Conservation (phyloP, 1,140 invertebrate genomes). For the Ips typographus region DNA sequence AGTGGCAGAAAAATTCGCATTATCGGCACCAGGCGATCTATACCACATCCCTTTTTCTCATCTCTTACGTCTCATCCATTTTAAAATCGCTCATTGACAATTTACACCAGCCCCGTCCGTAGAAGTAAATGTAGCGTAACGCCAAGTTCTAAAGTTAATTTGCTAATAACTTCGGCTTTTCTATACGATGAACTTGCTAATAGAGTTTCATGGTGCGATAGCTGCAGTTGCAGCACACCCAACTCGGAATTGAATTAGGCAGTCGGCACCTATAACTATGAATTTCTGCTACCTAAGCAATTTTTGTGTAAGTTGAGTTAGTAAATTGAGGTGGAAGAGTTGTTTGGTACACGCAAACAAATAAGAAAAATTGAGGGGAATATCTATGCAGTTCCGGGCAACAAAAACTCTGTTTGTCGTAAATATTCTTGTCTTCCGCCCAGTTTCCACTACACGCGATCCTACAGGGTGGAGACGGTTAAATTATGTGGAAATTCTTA, state of each 20-base stretch:
- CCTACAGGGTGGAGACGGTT: no score
- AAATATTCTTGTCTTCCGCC: no score
- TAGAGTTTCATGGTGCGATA: slow-evolving; percentile 20
- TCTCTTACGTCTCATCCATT: background rate
- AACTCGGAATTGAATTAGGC: slow-evolving; percentile 20
- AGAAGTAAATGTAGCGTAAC: slow-evolving; percentile 24
- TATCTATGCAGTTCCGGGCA: slow-evolving; percentile 6
- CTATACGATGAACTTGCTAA: slow-evolving; percentile 30
- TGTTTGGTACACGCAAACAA: slow-evolving; percentile 2
- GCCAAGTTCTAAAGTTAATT: slow-evolving; percentile 22
- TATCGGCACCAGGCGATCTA: no score
- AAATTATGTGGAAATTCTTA: no score
- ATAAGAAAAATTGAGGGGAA: slow-evolving; percentile 1
- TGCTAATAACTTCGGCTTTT: slow-evolving; percentile 26
- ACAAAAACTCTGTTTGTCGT: background rate
- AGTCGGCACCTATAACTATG: slow-evolving; percentile 16
- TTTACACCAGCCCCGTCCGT: slow-evolving; percentile 10
- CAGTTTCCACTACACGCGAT: no score
- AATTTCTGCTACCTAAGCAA: background rate
- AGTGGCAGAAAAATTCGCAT: no score
- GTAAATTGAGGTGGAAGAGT: no score
- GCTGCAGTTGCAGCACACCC: slow-evolving; percentile 14
- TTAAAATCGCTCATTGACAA: slow-evolving; percentile 13
- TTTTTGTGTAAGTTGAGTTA: no score
- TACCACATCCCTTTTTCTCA: no score